phyloP scores from a whole-genome alignment of 1,140 invertebrate genomes.

The Pinna nobilis region DNA sequence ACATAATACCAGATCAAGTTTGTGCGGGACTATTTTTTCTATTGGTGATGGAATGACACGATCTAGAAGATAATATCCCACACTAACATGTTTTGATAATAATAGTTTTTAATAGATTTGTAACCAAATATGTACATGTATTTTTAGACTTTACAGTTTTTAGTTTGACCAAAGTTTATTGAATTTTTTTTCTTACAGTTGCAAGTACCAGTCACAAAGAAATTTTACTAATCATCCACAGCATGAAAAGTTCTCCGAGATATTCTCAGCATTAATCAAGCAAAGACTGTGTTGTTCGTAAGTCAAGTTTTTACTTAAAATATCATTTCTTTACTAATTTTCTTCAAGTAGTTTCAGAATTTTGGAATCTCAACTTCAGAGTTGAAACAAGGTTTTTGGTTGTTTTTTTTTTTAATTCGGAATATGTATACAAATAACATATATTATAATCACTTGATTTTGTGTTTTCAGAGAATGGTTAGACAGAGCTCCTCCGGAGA shows the following conservation, averaged over 20 bases:
- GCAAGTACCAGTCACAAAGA: conserved; percentile 66
- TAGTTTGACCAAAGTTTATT: too few relatives aligned
- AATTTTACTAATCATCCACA: conserved; percentile 58
- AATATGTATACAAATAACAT: neutral
- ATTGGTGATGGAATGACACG: too few relatives aligned
- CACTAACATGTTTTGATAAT: neutral
- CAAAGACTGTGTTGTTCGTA: conserved; percentile 65
- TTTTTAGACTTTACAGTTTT: neutral
- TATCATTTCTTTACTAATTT: neutral
- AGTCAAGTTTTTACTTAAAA: conserved; percentile 44
- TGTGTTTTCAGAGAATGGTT: conserved; percentile 67
- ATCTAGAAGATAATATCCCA: neutral
- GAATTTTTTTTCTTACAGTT: conserved; percentile 52
- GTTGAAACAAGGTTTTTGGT: neutral
- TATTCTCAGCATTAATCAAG: conserved; percentile 67
- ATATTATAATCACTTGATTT: neutral
- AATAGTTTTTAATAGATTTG: neutral
- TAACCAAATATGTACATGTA: neutral
- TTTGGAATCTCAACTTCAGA: neutral
- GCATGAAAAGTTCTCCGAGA: conserved; percentile 60
- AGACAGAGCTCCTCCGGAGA: conserved; percentile 62
- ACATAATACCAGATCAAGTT: too few relatives aligned
- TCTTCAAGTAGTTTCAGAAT: neutral
- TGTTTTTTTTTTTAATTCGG: neutral
- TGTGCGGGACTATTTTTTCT: too few relatives aligned